phyloP scores from a whole-genome alignment of 1,140 invertebrate species.

The Drosophila truncata region DNA sequence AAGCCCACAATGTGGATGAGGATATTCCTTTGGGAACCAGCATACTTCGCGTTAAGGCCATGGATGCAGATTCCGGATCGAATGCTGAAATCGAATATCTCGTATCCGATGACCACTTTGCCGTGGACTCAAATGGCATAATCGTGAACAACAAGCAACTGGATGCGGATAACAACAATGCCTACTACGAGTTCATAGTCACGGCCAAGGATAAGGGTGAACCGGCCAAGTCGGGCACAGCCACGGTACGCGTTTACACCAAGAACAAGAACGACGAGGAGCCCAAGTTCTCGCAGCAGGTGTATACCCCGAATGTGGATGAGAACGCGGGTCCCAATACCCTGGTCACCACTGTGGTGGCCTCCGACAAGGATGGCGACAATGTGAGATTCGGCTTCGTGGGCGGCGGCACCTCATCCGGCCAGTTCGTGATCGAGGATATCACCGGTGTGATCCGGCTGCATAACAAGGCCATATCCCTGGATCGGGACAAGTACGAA shows the following conservation, averaged over 20 bases:
- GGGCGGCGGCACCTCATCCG: slow-evolving; percentile 94
- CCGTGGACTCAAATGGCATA: slow-evolving; percentile 95
- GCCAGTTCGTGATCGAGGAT: slow-evolving; percentile 97
- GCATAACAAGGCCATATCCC: slow-evolving; percentile 92
- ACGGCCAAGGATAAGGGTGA: slow-evolving; percentile 97
- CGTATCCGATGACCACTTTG: slow-evolving; percentile 96
- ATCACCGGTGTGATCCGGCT: slow-evolving; percentile 97
- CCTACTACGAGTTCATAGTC: slow-evolving; percentile 97
- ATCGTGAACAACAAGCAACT: slow-evolving; percentile 97
- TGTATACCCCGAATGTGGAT: slow-evolving; percentile 98
- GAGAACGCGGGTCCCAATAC: slow-evolving; percentile 98
- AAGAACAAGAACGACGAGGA: slow-evolving; percentile 99
- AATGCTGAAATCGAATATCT: slow-evolving; percentile 98
- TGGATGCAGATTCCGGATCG: slow-evolving; percentile 95
- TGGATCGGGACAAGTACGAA: slow-evolving; percentile 96
- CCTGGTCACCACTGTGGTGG: slow-evolving; percentile 96
- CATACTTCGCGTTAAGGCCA: slow-evolving; percentile 96
- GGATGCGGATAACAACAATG: slow-evolving; percentile 97
- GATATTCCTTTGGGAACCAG: slow-evolving; percentile 96
- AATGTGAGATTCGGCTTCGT: slow-evolving; percentile 97
- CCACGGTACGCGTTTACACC: slow-evolving; percentile 96
- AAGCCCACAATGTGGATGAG: slow-evolving; percentile 97
- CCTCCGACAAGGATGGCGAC: slow-evolving; percentile 97
- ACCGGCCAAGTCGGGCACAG: slow-evolving; percentile 95
- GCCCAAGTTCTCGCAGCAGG: slow-evolving; percentile 97